Percentiles rank a stretch among this genome's conserved stretches.
Conservation (phyloP, 2,888 invertebrate species). For the Ennomos erosarius region DNA sequence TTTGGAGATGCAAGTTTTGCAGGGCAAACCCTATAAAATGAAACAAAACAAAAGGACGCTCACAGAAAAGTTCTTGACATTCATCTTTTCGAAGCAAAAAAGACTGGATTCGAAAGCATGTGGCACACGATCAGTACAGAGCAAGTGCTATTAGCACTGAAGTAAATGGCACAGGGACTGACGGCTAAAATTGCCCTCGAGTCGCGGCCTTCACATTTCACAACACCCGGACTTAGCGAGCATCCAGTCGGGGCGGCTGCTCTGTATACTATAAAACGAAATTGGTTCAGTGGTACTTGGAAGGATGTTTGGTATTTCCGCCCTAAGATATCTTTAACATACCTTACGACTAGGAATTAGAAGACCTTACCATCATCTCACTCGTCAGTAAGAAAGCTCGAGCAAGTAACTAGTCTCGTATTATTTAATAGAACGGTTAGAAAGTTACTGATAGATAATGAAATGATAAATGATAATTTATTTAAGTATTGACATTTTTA, state of each 20-base stretch:
- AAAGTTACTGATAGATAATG: conserved; percentile 2
- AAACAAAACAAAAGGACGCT: conserved; percentile 14
- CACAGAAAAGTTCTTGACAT: conserved; percentile 31
- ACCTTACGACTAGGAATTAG: neutral
- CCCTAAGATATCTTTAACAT: neutral
- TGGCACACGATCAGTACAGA: conserved; percentile 36
- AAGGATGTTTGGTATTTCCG: conserved; percentile 17
- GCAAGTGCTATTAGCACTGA: conserved; percentile 46
- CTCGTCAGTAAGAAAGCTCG: neutral
- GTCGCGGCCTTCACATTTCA: conserved; percentile 81
- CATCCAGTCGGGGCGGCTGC: conserved; percentile 67
- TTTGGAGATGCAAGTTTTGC: neutral
- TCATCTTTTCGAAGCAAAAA: conserved; percentile 30
- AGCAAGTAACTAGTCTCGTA: neutral
- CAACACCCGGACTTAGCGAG: conserved; percentile 81
- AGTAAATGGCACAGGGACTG: conserved; percentile 81
- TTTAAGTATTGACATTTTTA: conserved; percentile 5
- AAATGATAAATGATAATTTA: conserved; percentile 10
- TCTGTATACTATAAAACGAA: conserved; percentile 37
- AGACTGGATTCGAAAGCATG: conserved; percentile 38
- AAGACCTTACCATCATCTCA: neutral
- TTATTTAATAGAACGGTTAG: no score
- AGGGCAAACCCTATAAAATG: neutral
- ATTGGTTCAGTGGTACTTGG: conserved; percentile 20
- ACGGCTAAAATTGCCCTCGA: conserved; percentile 73